Evolutionary conservation across 1,140 invertebrate genomes (phyloP), one percentile per base, ranked within the genome.

Genomic region (Calosoma granatense): DNA sequence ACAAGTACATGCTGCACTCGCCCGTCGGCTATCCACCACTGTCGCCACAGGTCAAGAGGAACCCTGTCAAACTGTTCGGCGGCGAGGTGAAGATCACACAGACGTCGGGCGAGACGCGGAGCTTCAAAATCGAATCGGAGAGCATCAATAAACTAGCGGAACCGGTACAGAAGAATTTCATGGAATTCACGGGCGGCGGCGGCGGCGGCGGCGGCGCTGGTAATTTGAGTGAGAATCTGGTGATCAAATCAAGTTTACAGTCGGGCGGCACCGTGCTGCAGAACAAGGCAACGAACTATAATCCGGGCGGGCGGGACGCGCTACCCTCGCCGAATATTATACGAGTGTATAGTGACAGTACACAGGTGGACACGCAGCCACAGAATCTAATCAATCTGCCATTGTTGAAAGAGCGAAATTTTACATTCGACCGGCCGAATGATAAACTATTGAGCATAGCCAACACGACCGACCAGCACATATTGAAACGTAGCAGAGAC

Each of bases 61-160:
- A 80, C 51, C 80, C 81, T 0, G 67, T 86, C 11, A 85, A 87
- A 68, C 79, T 88, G 76, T 89, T 88, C 71, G 86, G 86, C 1
- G 86, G 86, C 1, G 83, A 88, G 74, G 86, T 88, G 0, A 81
- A 85, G 66, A 87, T 88, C 56, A 71, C 66, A 11, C 64, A 64
- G 2, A 61, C 61, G 1, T 60, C 63, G 1, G 81, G 82, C 4
- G 83, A 85, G 59, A 81, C 80, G 0, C 86, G 84, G 51, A 86
- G 83, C 1, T 78, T 87, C 71, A 78, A 82, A 51, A 87, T 87
- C 60, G 85, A 87, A 63, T 78, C 79, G 1, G 72, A 70, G 65
- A 76, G 75, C 66, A 75, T 61, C 0, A 70, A 67, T 39, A 64
- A 68, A 56, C 61, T 65, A 2, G 57, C 63, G 14, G 58, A 58